Evolutionary conservation across 2,888 invertebrate species (phyloP).

Genomic region (Phrixothrix hirtus): DNA sequence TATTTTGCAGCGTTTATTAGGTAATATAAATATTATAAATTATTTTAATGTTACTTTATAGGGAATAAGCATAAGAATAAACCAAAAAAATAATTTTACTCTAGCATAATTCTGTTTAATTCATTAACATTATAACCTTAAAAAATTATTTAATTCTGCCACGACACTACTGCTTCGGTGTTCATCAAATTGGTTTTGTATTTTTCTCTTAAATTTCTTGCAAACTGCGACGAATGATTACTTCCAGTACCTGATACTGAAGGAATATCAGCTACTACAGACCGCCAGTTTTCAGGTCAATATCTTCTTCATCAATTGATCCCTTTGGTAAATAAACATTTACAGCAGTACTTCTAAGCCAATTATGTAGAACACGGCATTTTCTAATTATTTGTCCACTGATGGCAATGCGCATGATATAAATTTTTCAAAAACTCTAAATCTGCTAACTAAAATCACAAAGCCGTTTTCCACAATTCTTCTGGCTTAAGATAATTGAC

Average conservation of each 20-base stretch:
- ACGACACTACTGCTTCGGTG: slow-evolving; percentile 30
- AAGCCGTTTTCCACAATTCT: slow-evolving; percentile 32
- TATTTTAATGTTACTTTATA: too few relatives aligned
- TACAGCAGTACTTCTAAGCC: slow-evolving; percentile 25
- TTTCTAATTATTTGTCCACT: slow-evolving; percentile 31
- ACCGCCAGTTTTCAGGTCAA: slow-evolving; percentile 25
- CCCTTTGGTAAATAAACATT: slow-evolving; percentile 17
- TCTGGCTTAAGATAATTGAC: slow-evolving; percentile 32
- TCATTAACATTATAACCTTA: slow-evolving; percentile 1
- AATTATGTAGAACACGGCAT: slow-evolving; percentile 35
- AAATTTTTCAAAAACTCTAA: slow-evolving; percentile 21
- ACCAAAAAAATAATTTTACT: too few relatives aligned
- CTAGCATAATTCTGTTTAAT: too few relatives aligned
- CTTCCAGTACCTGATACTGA: not conserved
- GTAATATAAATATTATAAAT: too few relatives aligned
- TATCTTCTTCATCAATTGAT: slow-evolving; percentile 24
- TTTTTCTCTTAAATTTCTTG: slow-evolving; percentile 29
- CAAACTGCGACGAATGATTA: slow-evolving; percentile 25
- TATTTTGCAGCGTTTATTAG: too few relatives aligned
- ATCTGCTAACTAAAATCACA: slow-evolving; percentile 32
- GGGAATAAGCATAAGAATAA: too few relatives aligned
- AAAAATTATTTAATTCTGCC: slow-evolving; percentile 34
- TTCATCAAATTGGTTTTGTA: slow-evolving; percentile 33
- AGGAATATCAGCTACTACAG: slow-evolving; percentile 11
- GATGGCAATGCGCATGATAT: slow-evolving; percentile 1